Conservation (phyloP, 2,797 vertebrate species). For the Trachurus trachurus region DNA sequence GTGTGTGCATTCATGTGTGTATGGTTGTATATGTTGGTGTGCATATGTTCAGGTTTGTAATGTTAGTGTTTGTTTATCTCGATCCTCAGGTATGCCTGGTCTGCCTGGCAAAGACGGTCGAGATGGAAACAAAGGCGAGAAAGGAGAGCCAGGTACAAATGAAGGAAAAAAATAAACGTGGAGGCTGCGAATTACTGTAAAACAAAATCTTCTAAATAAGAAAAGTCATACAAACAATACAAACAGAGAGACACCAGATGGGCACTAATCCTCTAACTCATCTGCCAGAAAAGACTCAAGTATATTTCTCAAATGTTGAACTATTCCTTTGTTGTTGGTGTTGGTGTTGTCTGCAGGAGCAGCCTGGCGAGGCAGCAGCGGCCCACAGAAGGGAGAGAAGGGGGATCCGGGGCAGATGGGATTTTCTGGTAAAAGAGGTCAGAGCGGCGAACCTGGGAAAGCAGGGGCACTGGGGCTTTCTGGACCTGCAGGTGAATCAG, state of each 20-base stretch:
- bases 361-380: accelerated
- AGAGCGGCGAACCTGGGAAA: slow-evolving; percentile 39
- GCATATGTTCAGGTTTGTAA: background rate
- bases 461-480: accelerated
- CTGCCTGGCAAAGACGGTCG: slow-evolving; percentile 73
- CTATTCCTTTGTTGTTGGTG: slow-evolving; percentile 1
- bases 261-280: background rate
- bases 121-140: slow-evolving; percentile 65
- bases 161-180: background rate
- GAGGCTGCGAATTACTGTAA: background rate
- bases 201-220: background rate
- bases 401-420: slow-evolving; percentile 42
- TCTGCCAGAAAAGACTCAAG: background rate
- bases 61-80: background rate
- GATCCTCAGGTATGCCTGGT: slow-evolving; percentile 72
- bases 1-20: slow-evolving; percentile 23
- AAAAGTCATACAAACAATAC: background rate
- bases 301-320: background rate
- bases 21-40: background rate
- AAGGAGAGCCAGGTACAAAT: slow-evolving; percentile 64
- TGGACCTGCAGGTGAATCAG: slow-evolving; percentile 51
- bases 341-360: slow-evolving; percentile 27
- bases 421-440: slow-evolving; percentile 64
- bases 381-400: slow-evolving; percentile 41
- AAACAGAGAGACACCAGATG: background rate